Conservation (phyloP, 2,888 invertebrate species). For the Calliopum simillimum region DNA sequence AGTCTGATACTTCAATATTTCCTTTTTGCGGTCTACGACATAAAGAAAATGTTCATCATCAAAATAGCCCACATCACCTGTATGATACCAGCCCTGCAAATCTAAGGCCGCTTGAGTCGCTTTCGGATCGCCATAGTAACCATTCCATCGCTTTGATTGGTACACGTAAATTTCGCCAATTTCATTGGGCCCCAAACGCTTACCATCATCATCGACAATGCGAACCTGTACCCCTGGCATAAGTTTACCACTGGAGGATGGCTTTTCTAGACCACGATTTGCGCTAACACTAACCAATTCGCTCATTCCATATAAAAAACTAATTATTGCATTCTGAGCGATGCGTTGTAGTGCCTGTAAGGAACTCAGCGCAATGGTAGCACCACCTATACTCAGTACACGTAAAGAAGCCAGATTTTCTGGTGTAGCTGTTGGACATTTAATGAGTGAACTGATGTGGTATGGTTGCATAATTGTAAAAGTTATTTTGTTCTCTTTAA, state of each 20-base stretch:
- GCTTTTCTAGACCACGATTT: conserved; percentile 56
- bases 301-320: conserved; percentile 58
- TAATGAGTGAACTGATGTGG: too few relatives aligned
- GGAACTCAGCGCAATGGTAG: conserved; percentile 55
- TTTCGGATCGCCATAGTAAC: conserved; percentile 54
- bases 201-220: too few relatives aligned
- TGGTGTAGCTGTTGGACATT: conserved; percentile 47
- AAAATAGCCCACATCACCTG: too few relatives aligned
- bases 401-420: conserved; percentile 52
- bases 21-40: too few relatives aligned
- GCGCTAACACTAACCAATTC: conserved; percentile 57
- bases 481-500: too few relatives aligned
- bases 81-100: conserved; percentile 45
- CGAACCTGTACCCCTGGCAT: conserved; percentile 53
- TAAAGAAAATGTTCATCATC: too few relatives aligned
- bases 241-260: conserved; percentile 57
- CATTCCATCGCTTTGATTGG: conserved; percentile 49
- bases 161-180: too few relatives aligned
- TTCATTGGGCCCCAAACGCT: too few relatives aligned
- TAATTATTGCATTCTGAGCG: conserved; percentile 53
- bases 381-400: conserved; percentile 56
- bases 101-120: too few relatives aligned
- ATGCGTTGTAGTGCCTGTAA: conserved; percentile 54
- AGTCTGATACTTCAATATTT: too few relatives aligned
- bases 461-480: too few relatives aligned